These are phyloP conservation scores for Sebastes minor DNA, from an alignment of 2,797 vertebrate genomes.

Conservation along the genomic window DNA sequence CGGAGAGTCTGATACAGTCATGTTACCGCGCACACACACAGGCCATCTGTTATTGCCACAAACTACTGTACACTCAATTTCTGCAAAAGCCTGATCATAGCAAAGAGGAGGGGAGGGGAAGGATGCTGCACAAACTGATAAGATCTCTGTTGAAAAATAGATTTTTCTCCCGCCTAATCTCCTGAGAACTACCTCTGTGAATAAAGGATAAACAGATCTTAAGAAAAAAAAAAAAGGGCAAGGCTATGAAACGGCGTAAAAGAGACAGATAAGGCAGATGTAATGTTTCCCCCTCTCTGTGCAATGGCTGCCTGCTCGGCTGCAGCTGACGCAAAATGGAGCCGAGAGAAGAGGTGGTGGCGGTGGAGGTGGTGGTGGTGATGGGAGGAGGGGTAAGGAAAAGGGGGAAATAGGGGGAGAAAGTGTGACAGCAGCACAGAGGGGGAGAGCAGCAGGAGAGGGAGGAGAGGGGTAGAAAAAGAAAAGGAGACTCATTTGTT, in stretches of 20 bases:
- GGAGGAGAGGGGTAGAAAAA: constrained; percentile 22
- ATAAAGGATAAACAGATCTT: constrained; percentile 55
- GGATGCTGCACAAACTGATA: constrained; percentile 56
- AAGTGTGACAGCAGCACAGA: constrained; percentile 44
- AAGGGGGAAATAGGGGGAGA: constrained; percentile 11
- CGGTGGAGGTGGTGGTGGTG: background rate
- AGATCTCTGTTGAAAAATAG: constrained; percentile 55
- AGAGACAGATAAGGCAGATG: background rate
- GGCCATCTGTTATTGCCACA: constrained; percentile 69
- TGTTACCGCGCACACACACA: background rate
- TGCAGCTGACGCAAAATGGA: constrained; percentile 72
- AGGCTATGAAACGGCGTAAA: background rate
- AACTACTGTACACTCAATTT: constrained; percentile 55
- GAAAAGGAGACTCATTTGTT: constrained; percentile 57
- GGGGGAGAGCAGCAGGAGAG: constrained; percentile 19
- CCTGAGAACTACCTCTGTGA: constrained; percentile 54
- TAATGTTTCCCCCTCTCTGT: constrained; percentile 8
- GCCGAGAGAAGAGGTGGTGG: background rate
- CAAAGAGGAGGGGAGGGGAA: constrained; percentile 32
- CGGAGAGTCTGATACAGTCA: constrained; percentile 29
- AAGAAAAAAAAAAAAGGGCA: background rate
- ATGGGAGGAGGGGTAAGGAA: constrained; percentile 11
- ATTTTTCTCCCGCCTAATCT: constrained; percentile 17
- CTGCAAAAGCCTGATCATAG: constrained; percentile 51
- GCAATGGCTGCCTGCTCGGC: constrained; percentile 68